Evolutionary conservation across 2,888 invertebrate genomes (phyloP), one percentile per base, ranked within the genome.

Genomic region (Xylota sylvarum): DNA sequence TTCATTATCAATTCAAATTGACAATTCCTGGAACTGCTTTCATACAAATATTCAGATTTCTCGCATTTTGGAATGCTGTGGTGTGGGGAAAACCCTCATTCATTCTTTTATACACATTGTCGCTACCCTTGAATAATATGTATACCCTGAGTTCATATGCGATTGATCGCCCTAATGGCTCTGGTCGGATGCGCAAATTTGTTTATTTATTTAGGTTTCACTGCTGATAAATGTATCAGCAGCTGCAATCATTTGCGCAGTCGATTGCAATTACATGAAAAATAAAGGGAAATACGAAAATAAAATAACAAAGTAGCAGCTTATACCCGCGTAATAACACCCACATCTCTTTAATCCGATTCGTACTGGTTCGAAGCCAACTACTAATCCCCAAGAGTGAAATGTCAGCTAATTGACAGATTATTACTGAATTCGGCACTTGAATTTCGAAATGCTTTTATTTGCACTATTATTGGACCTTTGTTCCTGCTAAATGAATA

Each of bases 11-110:
- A 17, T 14, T 48, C 12, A 5, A 37, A 30, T 17, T 9, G 23
- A 14, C 10, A 5, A 23, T 52, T 67, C 48, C 27, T 46, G 37
- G 43, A 62, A 62, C 3, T 62, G 30, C 43, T 62, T 62, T n/a
- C 43, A 27, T 5, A 43, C 14, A 0, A 4, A 6, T 27, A 50
- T 50, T 50, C 17, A 17, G 43, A 46, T 46, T 46, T 46, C 14
- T 46, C 19, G 7, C 46, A 46, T 7, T 48, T 48, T 48, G 17
- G 10, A 30, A 30, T 30, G 30, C 9, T 35, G 5, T 37, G 12
- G 23, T 5, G 12, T 3, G 27, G 27, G 62, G 64, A 10, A 48
- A 14, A 17, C 64, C 46, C 30, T 7, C 64, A 30, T 17, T 27
- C 52, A 23, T 12, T 50, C 10, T 27, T 23, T 48, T 23, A 52